Base-by-base conservation (phyloP, 30 jellyfish, hydroid and myxozoan genomes). In the Hydra vulgaris region DNA sequence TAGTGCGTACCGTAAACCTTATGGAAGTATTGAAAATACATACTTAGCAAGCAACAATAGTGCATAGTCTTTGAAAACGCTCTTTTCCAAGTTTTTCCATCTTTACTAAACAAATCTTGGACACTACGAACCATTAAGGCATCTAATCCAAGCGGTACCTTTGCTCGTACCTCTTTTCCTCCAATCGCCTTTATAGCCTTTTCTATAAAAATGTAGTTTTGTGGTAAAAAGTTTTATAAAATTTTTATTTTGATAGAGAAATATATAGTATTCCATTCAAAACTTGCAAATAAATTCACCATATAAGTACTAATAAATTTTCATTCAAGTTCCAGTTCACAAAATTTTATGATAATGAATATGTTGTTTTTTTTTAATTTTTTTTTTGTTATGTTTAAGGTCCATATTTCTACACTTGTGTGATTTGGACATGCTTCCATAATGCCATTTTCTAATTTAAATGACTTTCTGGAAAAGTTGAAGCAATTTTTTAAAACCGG, bases 81-180 rank as follows among this genome's bases (percentile, higher is more conserved):
- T 73, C 72, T 73, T 25, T 20, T 73, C 23, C 56, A 5, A 4
- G 23, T 73, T 25, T 3, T 22, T 21, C 81, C 81, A 21, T 73
- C 81, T 25, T 73, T 73, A 25, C 81, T 73, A 53, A 73, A 73
- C 20, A 18, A 20, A n/a, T 21, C 53, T 73, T 73, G 53, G 17
- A 73, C 23, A n/a, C 61, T 25, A n/a, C 56, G 26, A 18, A 25
- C 53, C 81, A 25, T 73, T 25, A 73, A 21, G 81, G 66, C 81
- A 25, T 73, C 81, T 21, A 73, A 25, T 25, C 66, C 81, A 21
- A 73, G 61, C 22, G 74, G 81, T 20, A 73, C 81, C 8, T 74
- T n/a, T 25, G 81, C 22, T 73, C 81, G 53, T 20, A 53, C 56
- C 7, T 73, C 81, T 25, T 22, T 73, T 73, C 81, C 81, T 21